phyloP scores from a whole-genome alignment of 2,888 invertebrate species.

The Coenonympha glycerion region DNA sequence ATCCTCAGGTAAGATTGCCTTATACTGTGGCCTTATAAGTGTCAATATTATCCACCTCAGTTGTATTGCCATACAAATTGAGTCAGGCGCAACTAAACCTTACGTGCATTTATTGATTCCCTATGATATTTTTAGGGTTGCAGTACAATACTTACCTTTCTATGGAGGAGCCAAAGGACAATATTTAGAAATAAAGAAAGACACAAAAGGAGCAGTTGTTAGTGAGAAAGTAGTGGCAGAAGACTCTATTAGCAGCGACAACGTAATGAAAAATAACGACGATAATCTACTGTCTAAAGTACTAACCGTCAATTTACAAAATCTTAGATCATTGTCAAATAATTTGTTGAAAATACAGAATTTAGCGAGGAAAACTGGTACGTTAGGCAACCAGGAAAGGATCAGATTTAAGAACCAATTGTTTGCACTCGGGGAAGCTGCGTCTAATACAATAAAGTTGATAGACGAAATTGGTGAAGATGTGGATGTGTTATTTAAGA shows the following conservation, averaged over 20 bases:
- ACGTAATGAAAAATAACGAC: slow-evolving; percentile 52
- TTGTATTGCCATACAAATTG: neutral
- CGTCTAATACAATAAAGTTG: slow-evolving; percentile 73
- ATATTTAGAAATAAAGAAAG: slow-evolving; percentile 77
- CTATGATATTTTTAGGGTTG: slow-evolving; percentile 39
- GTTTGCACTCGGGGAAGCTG: slow-evolving; percentile 72
- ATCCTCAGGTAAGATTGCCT: too few species aligned
- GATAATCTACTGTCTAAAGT: slow-evolving; percentile 62
- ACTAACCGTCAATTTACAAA: slow-evolving; percentile 74
- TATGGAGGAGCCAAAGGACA: slow-evolving; percentile 85
- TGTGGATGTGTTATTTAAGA: slow-evolving; percentile 58
- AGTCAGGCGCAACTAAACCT: neutral
- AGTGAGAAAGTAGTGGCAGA: slow-evolving; percentile 69
- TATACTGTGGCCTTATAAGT: too few species aligned
- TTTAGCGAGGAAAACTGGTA: slow-evolving; percentile 76
- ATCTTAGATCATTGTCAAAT: slow-evolving; percentile 75
- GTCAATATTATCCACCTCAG: too few species aligned
- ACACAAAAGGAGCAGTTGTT: slow-evolving; percentile 65
- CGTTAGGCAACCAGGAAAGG: slow-evolving; percentile 72
- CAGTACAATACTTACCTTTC: slow-evolving; percentile 75
- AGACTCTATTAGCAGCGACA: slow-evolving; percentile 61
- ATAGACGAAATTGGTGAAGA: slow-evolving; percentile 74
- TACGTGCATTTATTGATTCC: neutral
- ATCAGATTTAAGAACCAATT: slow-evolving; percentile 75
- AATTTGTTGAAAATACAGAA: slow-evolving; percentile 78